phyloP scores from a whole-genome alignment of 2,888 invertebrate genomes.

The Spilosoma lubricipeda region DNA sequence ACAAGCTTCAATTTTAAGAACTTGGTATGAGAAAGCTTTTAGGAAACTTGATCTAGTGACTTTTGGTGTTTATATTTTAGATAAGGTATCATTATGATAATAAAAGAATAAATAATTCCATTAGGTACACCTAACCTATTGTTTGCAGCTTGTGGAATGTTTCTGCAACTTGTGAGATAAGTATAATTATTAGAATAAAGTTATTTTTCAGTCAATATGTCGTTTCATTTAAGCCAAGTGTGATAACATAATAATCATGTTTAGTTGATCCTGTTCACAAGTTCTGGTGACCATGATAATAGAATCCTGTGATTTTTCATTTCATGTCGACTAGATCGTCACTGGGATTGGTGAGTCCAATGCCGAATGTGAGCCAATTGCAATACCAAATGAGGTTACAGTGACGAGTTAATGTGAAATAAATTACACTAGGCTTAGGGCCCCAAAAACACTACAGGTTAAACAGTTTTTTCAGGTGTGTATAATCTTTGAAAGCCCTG shows the following conservation, averaged over 20 bases:
- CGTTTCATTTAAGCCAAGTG: conserved; percentile 60
- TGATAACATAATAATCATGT: neutral
- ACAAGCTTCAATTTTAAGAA: conserved; percentile 41
- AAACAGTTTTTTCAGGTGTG: no score
- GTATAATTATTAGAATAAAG: conserved; percentile 84
- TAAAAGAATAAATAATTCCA: conserved; percentile 79
- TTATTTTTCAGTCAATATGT: conserved; percentile 81
- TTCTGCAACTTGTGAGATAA: conserved; percentile 81
- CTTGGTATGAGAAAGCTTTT: conserved; percentile 61
- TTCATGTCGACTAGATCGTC: neutral
- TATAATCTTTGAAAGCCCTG: no score
- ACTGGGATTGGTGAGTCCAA: no score
- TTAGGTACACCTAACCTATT: conserved; percentile 74
- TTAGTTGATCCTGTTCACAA: neutral
- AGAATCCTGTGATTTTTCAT: neutral
- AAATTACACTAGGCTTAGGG: no score
- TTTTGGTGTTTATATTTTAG: conserved; percentile 73
- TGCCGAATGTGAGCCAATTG: no score
- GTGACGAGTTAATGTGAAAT: no score
- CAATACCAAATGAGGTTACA: no score
- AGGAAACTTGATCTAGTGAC: conserved; percentile 70
- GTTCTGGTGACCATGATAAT: neutral
- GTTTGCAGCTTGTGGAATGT: conserved; percentile 75
- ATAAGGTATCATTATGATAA: conserved; percentile 72
- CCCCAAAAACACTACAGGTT: no score